Conservation (phyloP, 2,888 invertebrate species). For the Conistra vaccinii region DNA sequence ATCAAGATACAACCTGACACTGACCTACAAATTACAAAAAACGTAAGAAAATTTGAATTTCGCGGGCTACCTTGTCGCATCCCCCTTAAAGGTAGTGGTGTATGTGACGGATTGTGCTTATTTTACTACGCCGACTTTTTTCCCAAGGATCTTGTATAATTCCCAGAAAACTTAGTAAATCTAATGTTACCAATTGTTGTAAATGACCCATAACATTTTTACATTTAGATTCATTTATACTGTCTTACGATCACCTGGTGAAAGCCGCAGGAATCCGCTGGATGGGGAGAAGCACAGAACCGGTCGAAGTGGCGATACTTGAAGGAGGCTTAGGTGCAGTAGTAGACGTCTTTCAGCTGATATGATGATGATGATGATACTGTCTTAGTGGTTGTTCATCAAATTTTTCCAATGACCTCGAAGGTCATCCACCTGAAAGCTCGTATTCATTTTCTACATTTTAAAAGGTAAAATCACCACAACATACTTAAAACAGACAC, state of each 20-base stretch:
- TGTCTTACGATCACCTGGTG: too few species aligned
- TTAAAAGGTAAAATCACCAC: neutral
- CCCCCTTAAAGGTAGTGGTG: too few species aligned
- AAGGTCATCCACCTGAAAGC: neutral
- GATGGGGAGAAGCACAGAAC: too few species aligned
- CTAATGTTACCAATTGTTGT: neutral
- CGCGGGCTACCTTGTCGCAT: too few species aligned
- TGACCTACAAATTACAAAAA: too few species aligned
- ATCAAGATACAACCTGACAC: too few species aligned
- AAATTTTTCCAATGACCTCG: neutral
- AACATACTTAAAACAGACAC: neutral
- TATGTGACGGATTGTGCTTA: neutral
- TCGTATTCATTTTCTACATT: neutral
- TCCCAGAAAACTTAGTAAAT: neutral
- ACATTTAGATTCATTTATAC: neutral
- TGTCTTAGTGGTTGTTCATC: neutral
- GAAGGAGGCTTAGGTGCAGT: too few species aligned
- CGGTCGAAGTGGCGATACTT: too few species aligned
- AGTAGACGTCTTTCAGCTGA: too few species aligned
- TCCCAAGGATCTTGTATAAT: neutral
- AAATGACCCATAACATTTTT: neutral
- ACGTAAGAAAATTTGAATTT: too few species aligned
- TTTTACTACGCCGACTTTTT: neutral
- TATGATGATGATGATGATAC: too few species aligned
- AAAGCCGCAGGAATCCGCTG: too few species aligned